Conservation (phyloP, 2,888 invertebrate species). For the Eutolmus rufibarbis region DNA sequence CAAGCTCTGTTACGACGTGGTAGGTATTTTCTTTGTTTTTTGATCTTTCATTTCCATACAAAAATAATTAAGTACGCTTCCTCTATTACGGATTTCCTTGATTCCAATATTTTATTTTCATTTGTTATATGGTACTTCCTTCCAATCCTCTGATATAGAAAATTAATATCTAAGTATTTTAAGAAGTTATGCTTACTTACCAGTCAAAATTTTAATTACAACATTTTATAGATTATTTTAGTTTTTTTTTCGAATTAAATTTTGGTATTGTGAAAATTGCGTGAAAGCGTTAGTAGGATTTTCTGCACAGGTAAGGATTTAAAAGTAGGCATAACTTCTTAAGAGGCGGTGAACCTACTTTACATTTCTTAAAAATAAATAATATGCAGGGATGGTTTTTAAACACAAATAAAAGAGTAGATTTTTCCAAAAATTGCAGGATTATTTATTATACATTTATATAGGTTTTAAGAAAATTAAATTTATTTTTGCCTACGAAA, state of each 20-base stretch:
- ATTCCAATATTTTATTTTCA: background rate
- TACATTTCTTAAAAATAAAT: too few relatives aligned
- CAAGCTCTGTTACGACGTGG: background rate
- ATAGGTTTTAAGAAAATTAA: too few relatives aligned
- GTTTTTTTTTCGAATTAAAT: background rate
- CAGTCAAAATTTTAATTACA: too few relatives aligned
- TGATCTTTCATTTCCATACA: background rate
- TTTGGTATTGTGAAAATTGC: background rate
- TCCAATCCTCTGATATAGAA: background rate
- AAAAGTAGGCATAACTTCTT: background rate
- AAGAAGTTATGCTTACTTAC: background rate
- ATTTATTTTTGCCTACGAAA: too few relatives aligned
- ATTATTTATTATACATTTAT: too few relatives aligned
- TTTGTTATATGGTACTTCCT: background rate
- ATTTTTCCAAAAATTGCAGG: too few relatives aligned
- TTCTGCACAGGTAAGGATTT: background rate
- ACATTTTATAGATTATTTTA: background rate
- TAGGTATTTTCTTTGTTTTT: slow-evolving; percentile 22
- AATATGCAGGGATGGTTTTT: too few relatives aligned
- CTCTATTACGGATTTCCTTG: background rate
- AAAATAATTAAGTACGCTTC: background rate
- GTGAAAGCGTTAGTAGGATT: background rate
- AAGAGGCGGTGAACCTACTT: too few relatives aligned
- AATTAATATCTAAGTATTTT: background rate
- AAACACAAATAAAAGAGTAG: too few relatives aligned